A percentile compares a stretch with the other conserved stretches of the same genome.
These are phyloP conservation scores for Hemichromis elongatus DNA, from an alignment of 2,113 vertebrate genomes.

Conservation along the genomic window DNA sequence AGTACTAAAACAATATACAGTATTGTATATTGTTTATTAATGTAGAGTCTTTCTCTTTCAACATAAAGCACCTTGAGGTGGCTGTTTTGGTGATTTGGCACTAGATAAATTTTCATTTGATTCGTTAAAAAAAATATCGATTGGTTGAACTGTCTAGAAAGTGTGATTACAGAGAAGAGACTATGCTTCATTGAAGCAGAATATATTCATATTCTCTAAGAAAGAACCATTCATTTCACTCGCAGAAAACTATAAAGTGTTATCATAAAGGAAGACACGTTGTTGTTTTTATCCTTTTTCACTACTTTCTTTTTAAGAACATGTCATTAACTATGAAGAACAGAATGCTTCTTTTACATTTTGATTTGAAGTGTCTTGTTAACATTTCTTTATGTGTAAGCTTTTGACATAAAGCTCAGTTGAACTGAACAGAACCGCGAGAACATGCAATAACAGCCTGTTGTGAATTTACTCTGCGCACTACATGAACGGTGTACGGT, in stretches of 20 bases:
- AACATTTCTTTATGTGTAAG: background rate
- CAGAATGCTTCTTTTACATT: background rate
- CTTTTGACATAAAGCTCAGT: background rate
- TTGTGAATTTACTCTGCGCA: background rate
- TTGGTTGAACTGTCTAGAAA: background rate
- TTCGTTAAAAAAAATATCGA: rapidly evolving
- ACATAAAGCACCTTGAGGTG: background rate
- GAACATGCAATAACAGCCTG: background rate
- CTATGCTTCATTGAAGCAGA: background rate
- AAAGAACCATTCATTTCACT: background rate
- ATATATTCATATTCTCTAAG: background rate
- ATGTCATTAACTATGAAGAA: background rate
- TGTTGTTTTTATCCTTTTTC: background rate
- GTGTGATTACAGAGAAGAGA: background rate
- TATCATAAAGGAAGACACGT: background rate
- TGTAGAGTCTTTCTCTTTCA: background rate
- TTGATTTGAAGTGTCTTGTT: background rate
- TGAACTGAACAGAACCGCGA: background rate
- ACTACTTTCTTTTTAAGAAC: background rate
- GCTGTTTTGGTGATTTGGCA: background rate
- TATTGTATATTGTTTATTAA: background rate
- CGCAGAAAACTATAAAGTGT: background rate
- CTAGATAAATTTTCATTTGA: background rate
- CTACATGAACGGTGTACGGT: background rate
- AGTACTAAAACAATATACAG: background rate